Evolutionary conservation across 2,797 vertebrate species (phyloP).

Genomic region (Sarcophilus harrisii): DNA sequence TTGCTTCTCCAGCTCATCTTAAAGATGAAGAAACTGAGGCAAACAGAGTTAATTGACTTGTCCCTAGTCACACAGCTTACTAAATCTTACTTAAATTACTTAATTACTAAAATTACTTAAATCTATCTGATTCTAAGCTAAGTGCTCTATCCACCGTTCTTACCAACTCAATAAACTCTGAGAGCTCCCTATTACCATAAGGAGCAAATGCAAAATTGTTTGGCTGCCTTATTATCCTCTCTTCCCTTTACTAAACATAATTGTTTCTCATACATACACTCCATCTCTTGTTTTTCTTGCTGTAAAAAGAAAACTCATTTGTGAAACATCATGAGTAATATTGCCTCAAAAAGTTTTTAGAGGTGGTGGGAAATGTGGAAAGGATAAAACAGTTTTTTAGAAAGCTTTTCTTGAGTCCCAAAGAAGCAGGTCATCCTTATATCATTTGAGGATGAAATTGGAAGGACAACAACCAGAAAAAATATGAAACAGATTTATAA

Average conservation of each 20-base stretch:
- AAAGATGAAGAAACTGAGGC: neutral
- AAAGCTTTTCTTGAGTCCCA: neutral
- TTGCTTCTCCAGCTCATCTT: neutral
- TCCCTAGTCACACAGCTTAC: neutral
- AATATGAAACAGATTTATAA: neutral
- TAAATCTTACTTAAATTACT: too few relatives aligned
- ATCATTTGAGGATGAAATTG: neutral
- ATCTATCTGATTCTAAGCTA: neutral
- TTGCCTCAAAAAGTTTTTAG: neutral
- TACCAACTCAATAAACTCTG: neutral
- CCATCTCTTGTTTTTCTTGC: neutral
- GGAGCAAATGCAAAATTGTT: neutral
- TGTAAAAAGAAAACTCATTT: neutral
- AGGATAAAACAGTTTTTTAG: neutral
- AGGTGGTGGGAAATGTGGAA: neutral
- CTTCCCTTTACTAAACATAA: neutral
- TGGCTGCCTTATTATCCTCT: neutral
- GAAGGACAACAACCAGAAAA: neutral
- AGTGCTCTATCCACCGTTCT: neutral
- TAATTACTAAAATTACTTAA: too few relatives aligned
- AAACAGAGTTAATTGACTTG: neutral
- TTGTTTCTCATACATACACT: neutral
- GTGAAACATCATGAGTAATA: neutral
- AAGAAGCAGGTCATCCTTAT: neutral
- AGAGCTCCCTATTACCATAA: neutral